These are phyloP conservation scores for Gulo gulo DNA, from an alignment of 2,113 vertebrate genomes.

Conservation along the genomic window DNA sequence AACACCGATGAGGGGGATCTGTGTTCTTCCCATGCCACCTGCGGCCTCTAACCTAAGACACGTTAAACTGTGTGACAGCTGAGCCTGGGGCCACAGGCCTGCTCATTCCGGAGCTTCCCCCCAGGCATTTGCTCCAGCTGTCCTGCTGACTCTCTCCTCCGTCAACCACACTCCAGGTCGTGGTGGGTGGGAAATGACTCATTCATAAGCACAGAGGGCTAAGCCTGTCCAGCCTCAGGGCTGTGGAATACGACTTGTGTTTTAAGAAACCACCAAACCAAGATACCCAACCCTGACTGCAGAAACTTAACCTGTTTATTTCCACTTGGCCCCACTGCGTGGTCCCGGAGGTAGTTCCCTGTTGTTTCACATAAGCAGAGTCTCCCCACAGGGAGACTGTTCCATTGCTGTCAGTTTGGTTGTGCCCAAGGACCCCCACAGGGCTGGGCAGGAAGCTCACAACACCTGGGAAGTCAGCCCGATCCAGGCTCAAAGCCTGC, in stretches of 20 bases:
- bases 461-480: neutral
- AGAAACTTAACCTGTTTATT: neutral
- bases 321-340: fast-evolving
- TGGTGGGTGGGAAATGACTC: no score
- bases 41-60: neutral
- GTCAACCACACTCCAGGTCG: neutral
- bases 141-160: neutral
- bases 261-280: neutral
- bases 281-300: neutral
- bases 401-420: fast-evolving
- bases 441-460: neutral
- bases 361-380: neutral
- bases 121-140: neutral
- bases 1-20: neutral
- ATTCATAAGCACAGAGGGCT: neutral
- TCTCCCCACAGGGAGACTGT: no score
- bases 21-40: fast-evolving
- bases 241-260: neutral
- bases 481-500: no score
- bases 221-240: neutral
- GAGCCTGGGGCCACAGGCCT: fast-evolving
- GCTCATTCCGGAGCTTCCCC: neutral
- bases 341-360: neutral
- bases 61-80: neutral
- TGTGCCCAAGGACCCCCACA: no score